A percentile compares a stretch with the other conserved stretches of the same genome.
These are phyloP conservation scores for Melolontha melolontha DNA, from an alignment of 2,888 invertebrate genomes.

Conservation along the genomic window DNA sequence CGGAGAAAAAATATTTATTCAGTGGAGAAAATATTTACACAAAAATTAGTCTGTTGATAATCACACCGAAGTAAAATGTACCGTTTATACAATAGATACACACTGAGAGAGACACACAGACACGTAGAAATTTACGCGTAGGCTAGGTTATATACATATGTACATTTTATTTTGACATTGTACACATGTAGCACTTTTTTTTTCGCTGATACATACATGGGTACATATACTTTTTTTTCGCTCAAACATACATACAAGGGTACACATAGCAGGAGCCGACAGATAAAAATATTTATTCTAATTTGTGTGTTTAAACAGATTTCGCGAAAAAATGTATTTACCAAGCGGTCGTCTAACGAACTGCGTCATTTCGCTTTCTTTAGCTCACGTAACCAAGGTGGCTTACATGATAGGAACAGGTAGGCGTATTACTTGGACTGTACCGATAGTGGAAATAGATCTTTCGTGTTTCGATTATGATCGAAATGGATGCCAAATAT, in stretches of 20 bases:
- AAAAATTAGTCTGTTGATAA: conserved; percentile 46
- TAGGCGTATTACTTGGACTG: too few relatives aligned
- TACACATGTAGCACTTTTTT: conserved; percentile 4
- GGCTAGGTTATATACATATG: not conserved
- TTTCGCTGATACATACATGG: conserved; percentile 1
- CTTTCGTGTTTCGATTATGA: too few relatives aligned
- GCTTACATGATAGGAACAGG: not conserved
- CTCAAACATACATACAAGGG: too few relatives aligned
- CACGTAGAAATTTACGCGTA: too few relatives aligned
- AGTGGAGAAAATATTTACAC: conserved; percentile 45
- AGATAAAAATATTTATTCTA: conserved; percentile 36
- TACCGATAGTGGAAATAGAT: too few relatives aligned
- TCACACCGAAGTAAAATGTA: conserved; percentile 20
- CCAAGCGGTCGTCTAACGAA: conserved; percentile 6
- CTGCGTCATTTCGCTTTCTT: conserved; percentile 1
- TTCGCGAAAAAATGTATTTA: conserved; percentile 10
- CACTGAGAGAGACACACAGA: not conserved
- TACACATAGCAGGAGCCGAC: not conserved
- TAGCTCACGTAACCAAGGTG: conserved; percentile 8
- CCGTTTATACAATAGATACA: conserved; percentile 14
- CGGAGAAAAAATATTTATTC: conserved; percentile 45
- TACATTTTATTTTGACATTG: conserved; percentile 5
- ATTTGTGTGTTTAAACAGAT: conserved; percentile 17
- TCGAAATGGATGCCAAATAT: too few relatives aligned
- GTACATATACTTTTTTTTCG: too few relatives aligned